Evolutionary conservation across 2,797 vertebrate genomes (phyloP).

Genomic region (Phataginus tetradactyla): DNA sequence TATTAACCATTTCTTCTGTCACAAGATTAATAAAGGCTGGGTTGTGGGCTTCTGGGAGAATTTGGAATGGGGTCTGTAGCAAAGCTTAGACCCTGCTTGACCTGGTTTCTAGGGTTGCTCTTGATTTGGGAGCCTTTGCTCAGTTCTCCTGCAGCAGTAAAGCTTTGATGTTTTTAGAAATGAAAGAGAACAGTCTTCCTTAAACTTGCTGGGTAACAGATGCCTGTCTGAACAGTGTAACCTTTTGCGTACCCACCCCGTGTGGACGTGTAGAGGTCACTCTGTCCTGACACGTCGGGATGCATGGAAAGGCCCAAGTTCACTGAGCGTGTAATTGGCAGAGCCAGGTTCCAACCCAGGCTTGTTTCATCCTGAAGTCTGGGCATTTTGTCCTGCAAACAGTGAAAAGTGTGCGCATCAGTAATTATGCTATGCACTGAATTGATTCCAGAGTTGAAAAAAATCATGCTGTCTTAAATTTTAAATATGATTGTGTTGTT

Average conservation of each 20-base stretch:
- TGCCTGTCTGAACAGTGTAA: neutral
- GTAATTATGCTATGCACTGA: neutral
- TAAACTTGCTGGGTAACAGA: neutral
- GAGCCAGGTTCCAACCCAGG: neutral
- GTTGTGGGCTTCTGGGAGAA: neutral
- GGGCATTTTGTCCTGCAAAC: neutral
- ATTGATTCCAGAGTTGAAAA: neutral
- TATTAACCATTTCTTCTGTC: neutral
- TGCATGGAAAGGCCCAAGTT: neutral
- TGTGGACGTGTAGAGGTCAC: neutral
- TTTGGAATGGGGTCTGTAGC: neutral
- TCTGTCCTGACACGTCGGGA: neutral
- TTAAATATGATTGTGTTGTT: neutral
- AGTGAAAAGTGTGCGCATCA: neutral
- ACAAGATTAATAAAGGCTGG: neutral
- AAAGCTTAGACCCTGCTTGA: neutral
- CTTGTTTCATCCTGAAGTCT: neutral
- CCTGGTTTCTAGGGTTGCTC: neutral
- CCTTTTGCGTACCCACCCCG: neutral
- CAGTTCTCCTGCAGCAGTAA: slow-evolving; percentile 2
- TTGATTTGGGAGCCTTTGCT: slow-evolving; percentile 14
- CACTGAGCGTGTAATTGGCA: neutral
- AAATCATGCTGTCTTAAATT: neutral
- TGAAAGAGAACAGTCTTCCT: neutral
- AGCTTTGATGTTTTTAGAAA: slow-evolving; percentile 13